phyloP scores from a whole-genome alignment of 2,797 vertebrate species.

The Megalops cyprinoides region DNA sequence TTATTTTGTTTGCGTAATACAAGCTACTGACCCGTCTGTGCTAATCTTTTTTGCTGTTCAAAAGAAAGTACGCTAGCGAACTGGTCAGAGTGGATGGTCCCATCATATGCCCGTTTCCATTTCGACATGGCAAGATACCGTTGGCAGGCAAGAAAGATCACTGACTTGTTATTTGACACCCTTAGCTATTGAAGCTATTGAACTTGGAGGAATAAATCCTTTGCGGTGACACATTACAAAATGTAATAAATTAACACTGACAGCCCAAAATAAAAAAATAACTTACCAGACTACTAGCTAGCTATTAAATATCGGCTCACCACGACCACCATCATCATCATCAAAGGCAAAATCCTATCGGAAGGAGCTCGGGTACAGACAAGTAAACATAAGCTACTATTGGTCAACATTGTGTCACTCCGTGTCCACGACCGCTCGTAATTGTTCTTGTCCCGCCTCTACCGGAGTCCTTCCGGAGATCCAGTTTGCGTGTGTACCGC shows the following conservation, averaged over 20 bases:
- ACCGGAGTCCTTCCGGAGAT: slow-evolving; percentile 45
- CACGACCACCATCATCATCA: slow-evolving; percentile 34
- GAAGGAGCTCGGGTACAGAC: slow-evolving; percentile 33
- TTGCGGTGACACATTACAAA: too few relatives aligned
- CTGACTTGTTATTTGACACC: too few relatives aligned
- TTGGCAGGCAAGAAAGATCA: too few relatives aligned
- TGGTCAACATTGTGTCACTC: slow-evolving; percentile 61
- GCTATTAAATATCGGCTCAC: slow-evolving; percentile 39
- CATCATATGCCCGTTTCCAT: too few relatives aligned
- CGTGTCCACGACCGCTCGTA: slow-evolving; percentile 55
- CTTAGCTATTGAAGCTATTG: too few relatives aligned
- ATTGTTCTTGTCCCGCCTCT: slow-evolving; percentile 49
- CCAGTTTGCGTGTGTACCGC: background rate
- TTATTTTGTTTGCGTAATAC: too few relatives aligned
- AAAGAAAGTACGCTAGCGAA: too few relatives aligned
- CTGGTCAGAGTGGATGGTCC: too few relatives aligned
- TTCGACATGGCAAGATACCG: too few relatives aligned
- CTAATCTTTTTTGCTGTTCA: too few relatives aligned
- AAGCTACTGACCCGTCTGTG: too few relatives aligned
- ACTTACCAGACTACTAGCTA: slow-evolving; percentile 33
- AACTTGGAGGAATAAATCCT: too few relatives aligned
- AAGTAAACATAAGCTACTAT: slow-evolving; percentile 47
- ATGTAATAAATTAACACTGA: background rate
- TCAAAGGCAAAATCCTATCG: slow-evolving; percentile 46
- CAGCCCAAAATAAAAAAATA: slow-evolving; percentile 22